phyloP scores from a whole-genome alignment of 2,888 invertebrate genomes.

The Criorhina ranunculi region DNA sequence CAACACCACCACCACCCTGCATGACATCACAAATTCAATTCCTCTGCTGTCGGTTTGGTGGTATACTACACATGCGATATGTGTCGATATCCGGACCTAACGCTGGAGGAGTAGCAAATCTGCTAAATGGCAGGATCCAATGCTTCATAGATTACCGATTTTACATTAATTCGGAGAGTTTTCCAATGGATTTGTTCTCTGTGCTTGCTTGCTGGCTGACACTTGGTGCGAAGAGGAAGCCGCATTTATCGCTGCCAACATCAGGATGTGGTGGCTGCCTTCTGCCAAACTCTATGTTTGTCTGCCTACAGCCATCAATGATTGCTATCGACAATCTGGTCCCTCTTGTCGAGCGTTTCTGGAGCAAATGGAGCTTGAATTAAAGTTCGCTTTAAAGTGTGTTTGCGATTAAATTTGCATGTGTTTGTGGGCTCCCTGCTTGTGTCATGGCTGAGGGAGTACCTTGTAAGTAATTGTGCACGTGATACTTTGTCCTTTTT shows the following conservation, averaged over 20 bases:
- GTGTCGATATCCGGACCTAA: conserved; percentile 74
- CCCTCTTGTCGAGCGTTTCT: conserved; percentile 31
- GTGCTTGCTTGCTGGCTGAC: conserved; percentile 53
- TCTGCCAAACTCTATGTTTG: conserved; percentile 56
- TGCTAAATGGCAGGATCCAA: conserved; percentile 76
- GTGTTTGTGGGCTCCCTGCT: conserved; percentile 12
- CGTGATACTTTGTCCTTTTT: conserved; percentile 72
- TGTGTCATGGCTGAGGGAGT: conserved; percentile 30
- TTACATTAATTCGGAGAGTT: conserved; percentile 74
- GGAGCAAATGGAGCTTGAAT: conserved; percentile 70
- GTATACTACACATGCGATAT: conserved; percentile 31
- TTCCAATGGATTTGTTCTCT: conserved; percentile 69
- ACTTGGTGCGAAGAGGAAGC: conserved; percentile 71
- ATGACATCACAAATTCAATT: conserved; percentile 70
- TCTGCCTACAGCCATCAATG: conserved; percentile 68
- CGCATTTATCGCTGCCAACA: conserved; percentile 74
- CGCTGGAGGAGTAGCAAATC: conserved; percentile 62
- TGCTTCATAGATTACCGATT: conserved; percentile 77
- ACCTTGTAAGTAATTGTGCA: conserved; percentile 63
- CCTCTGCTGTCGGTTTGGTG: conserved; percentile 29
- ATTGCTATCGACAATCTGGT: conserved; percentile 72
- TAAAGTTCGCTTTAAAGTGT: conserved; percentile 66
- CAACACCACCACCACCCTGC: conserved; percentile 29
- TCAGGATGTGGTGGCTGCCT: conserved; percentile 65
- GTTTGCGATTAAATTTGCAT: conserved; percentile 63